Base-by-base conservation (phyloP, 2,888 invertebrate species). In the Orthosia incerta region DNA sequence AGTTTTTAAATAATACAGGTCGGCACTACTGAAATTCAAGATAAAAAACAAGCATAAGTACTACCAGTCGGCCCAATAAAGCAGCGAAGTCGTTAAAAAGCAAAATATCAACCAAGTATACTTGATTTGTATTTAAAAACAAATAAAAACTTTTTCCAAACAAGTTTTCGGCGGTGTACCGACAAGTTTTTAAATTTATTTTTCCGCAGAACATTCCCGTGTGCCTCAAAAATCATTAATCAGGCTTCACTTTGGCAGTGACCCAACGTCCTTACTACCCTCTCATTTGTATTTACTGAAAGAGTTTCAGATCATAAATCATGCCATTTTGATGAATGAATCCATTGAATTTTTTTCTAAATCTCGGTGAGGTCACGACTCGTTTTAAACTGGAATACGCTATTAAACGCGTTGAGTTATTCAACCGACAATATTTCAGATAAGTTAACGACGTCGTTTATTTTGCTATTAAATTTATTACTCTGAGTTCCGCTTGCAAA, bases 241-340 rank as follows among this genome's bases (percentile, higher is more conserved):
- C 95, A 95, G 92, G 89, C 91, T 94, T 91, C 94, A 94, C 94
- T 95, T 95, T 95, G 95, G 95, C 95, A 94, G 92, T 94, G 94
- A 94, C 95, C 95, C 95, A 95, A 94, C 92, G 91, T 93, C 93
- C 94, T 93, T 92, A 93, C 93, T 93, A 91, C 92, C 90, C 94
- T 89, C 94, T 95, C 95, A 95, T 95, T 95, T 95, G 95, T 95
- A 95, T 95, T 95, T 95, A 94, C 93, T 91, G 94, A 95, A 94
- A 95, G 95, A 95, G 95, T 94, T 95, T 91, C 89, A 89, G 91
- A 91, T 89, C 94, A 94, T 95, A 94, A 95, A 95, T 95, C 95
- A 95, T 94, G 91, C 89, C 89, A 87, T 92, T 93, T 94, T 95
- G 95, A 95, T 95, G 93, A 95, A 95, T 95, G 93, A 93, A 91